Evolutionary conservation across 2,888 invertebrate genomes (phyloP).

Genomic region (Lutraria lutraria): DNA sequence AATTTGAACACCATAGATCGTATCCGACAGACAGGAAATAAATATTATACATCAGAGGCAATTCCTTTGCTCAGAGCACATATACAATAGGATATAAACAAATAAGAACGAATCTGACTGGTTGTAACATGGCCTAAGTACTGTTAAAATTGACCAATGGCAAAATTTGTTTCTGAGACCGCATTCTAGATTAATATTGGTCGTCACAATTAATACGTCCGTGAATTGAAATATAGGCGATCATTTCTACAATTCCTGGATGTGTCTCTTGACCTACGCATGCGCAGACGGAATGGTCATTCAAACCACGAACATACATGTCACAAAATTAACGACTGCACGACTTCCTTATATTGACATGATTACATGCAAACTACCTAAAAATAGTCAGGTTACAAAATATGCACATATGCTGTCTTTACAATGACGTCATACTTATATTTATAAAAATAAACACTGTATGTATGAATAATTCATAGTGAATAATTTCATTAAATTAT

Average conservation of each 20-base stretch:
- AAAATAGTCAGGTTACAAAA: background rate
- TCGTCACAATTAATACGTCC: no score
- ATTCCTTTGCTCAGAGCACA: no score
- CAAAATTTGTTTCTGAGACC: no score
- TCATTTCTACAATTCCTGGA: background rate
- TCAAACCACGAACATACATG: background rate
- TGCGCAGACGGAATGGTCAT: background rate
- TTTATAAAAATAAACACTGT: slow-evolving; percentile 2
- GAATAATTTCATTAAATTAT: background rate
- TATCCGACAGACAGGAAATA: no score
- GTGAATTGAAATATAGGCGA: no score
- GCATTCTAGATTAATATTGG: no score
- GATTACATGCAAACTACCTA: background rate
- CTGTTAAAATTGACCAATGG: no score
- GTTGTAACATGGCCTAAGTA: no score
- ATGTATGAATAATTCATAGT: slow-evolving; percentile 19
- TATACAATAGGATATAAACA: no score
- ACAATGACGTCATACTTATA: slow-evolving; percentile 5
- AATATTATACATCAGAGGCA: no score
- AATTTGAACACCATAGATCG: no score
- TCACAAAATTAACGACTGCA: background rate
- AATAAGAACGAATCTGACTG: no score
- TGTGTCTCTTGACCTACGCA: background rate
- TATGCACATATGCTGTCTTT: background rate
- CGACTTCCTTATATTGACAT: background rate